phyloP scores from a whole-genome alignment of 2,888 invertebrate genomes.

The Acanthosepion esculentum region DNA sequence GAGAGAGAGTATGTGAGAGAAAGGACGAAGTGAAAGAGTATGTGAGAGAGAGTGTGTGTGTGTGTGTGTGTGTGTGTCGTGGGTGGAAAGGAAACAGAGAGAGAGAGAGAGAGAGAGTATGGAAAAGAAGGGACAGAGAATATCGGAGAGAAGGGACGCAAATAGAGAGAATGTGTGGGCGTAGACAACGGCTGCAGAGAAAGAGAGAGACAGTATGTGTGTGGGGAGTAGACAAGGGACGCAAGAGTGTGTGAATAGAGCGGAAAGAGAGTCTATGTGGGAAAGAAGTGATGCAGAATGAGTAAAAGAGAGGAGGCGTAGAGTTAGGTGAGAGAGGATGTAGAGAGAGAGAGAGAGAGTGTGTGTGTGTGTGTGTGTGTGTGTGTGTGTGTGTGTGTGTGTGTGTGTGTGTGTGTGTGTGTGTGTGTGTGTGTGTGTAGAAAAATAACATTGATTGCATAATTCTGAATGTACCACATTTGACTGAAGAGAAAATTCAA shows the following conservation, averaged over 20 bases:
- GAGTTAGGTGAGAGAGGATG: conserved; percentile 47
- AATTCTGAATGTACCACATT: too few relatives aligned
- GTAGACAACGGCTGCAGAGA: neutral
- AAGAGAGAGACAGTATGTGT: neutral
- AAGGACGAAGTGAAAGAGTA: neutral
- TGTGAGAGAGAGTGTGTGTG: neutral
- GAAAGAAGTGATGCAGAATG: neutral
- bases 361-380: neutral
- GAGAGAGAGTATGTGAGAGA: neutral
- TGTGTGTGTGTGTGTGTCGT: too few relatives aligned
- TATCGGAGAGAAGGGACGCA: neutral
- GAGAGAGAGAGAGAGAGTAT: neutral
- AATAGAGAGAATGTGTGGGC: neutral
- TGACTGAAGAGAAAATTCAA: neutral
- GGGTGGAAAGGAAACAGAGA: too few relatives aligned
- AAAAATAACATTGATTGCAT: too few relatives aligned
- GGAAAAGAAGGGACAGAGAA: too few relatives aligned
- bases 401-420: neutral
- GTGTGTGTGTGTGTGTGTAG: too few relatives aligned
- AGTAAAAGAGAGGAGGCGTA: conserved; percentile 44
- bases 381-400: neutral
- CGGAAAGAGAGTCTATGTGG: neutral
- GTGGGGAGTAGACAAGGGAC: too few relatives aligned
- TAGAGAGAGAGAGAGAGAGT: neutral
- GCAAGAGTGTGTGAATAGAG: neutral